These are phyloP conservation scores for Stegastes partitus DNA, from an alignment of 2,113 vertebrate genomes.

Conservation along the genomic window DNA sequence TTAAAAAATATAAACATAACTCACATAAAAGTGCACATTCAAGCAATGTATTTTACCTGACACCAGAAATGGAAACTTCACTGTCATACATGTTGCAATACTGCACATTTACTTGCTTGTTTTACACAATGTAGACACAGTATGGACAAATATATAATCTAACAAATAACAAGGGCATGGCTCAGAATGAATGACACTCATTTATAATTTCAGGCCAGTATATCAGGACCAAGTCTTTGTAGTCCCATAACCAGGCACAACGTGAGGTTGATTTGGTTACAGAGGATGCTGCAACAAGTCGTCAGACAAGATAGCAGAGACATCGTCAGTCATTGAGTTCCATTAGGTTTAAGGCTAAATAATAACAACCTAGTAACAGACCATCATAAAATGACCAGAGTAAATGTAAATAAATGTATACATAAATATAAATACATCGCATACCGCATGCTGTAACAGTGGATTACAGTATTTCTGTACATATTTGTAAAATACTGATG, in stretches of 20 bases:
- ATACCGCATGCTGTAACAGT: slow-evolving; percentile 60
- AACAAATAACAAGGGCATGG: slow-evolving; percentile 51
- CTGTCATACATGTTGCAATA: slow-evolving; percentile 52
- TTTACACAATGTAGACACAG: slow-evolving; percentile 50
- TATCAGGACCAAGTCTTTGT: slow-evolving; percentile 51
- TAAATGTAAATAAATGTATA: slow-evolving; percentile 21
- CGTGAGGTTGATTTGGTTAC: slow-evolving; percentile 75
- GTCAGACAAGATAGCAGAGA: slow-evolving; percentile 58
- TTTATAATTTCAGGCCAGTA: slow-evolving; percentile 50
- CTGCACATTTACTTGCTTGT: slow-evolving; percentile 59
- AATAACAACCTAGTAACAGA: slow-evolving; percentile 35
- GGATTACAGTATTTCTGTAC: slow-evolving; percentile 48
- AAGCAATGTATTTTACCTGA: slow-evolving; percentile 59
- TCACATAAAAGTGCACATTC: slow-evolving; percentile 72
- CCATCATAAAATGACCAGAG: slow-evolving; percentile 20
- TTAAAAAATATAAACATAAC: slow-evolving; percentile 74
- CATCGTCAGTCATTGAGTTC: slow-evolving; percentile 39
- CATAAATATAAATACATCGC: slow-evolving; percentile 43
- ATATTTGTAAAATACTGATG: slow-evolving; percentile 50
- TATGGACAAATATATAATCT: slow-evolving; percentile 33
- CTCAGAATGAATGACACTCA: slow-evolving; percentile 60
- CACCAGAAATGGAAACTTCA: slow-evolving; percentile 58
- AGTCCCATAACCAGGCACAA: slow-evolving; percentile 75
- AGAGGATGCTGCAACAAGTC: slow-evolving; percentile 67
- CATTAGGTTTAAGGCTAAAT: slow-evolving; percentile 58